Conservation (phyloP, 2,888 invertebrate species). For the Patella ulyssiponensis region DNA sequence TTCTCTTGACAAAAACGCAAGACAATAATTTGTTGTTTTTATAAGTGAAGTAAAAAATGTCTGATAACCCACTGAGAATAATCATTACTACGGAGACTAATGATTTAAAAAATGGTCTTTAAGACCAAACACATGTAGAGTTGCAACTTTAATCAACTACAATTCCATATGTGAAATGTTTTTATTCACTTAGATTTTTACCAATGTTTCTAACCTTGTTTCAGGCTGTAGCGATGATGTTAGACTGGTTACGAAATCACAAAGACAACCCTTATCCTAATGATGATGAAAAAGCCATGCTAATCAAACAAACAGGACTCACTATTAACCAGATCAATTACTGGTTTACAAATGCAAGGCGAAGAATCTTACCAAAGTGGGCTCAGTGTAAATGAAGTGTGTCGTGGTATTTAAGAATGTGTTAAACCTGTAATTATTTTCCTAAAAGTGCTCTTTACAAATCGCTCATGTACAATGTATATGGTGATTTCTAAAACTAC, state of each 20-base stretch:
- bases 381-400: constrained; percentile 58
- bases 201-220: constrained; percentile 29
- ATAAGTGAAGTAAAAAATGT: too few relatives aligned
- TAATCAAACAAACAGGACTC: constrained; percentile 70
- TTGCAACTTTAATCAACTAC: too few relatives aligned
- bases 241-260: constrained; percentile 71
- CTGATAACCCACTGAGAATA: too few relatives aligned
- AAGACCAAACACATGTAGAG: too few relatives aligned
- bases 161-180: too few relatives aligned
- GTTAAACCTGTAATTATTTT: neutral
- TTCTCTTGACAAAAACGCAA: too few relatives aligned
- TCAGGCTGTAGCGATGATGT: constrained; percentile 71
- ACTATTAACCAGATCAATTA: constrained; percentile 72
- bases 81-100: too few relatives aligned
- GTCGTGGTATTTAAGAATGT: neutral
- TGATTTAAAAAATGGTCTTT: too few relatives aligned
- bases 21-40: too few relatives aligned
- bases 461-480: neutral
- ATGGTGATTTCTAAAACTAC: too few relatives aligned
- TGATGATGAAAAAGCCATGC: constrained; percentile 71
- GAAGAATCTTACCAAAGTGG: constrained; percentile 72
- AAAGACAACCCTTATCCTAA: constrained; percentile 72
- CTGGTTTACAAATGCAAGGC: constrained; percentile 72
- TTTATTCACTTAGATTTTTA: too few relatives aligned
- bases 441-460: constrained; percentile 9